Evolutionary conservation across 1,140 invertebrate genomes (phyloP), one percentile per base, ranked within the genome.

Genomic region (Subanguina moxae): DNA sequence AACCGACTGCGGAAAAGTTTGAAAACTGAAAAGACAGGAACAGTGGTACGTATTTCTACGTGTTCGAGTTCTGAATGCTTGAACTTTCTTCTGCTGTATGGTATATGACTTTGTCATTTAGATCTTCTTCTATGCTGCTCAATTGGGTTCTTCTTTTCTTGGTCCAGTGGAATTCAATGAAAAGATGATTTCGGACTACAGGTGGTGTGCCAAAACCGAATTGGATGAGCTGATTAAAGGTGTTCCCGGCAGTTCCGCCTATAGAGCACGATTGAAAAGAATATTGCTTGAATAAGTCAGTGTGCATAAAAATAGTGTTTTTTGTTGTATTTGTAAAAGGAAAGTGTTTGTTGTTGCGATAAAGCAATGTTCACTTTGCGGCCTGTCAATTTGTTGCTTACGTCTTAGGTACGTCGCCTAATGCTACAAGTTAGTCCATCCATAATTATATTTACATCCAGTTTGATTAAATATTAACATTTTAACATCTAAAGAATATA

Each of bases 111-210:
- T 38, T 11, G 3, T 38, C 11, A 38, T 38, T 64, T 62, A 78
- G 70, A 71, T 78, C n/a, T 78, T 78, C 68, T 67, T 78, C 52
- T 78, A 62, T 42, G 57, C 68, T 42, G 76, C 76, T 1, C 63
- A 70, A 28, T 46, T 78, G 3, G 27, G 70, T 19, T 13, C 28
- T 17, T 69, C 42, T 21, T 57, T 23, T 13, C 0, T 43, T n/a
- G 30, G 30, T 68, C 65, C 8, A 25, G 23, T 56, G 5, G 30
- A 43, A n/a, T 59, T 71, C 45, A 68, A 66, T 64, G 58, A 64
- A 30, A 38, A 67, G 1, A 38, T 17, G 9, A 58, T 78, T 23
- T 15, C 21, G 5, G 76, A 80, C 32, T 75, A 66, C 27, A 58
- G 68, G 67, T 78, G 76, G 76, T 68, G 70, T 23, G 71, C 59